A percentile compares a stretch with the other conserved stretches of the same genome.
phyloP scores from a whole-genome alignment of 2,113 vertebrate genomes.

The Geococcyx californianus region DNA sequence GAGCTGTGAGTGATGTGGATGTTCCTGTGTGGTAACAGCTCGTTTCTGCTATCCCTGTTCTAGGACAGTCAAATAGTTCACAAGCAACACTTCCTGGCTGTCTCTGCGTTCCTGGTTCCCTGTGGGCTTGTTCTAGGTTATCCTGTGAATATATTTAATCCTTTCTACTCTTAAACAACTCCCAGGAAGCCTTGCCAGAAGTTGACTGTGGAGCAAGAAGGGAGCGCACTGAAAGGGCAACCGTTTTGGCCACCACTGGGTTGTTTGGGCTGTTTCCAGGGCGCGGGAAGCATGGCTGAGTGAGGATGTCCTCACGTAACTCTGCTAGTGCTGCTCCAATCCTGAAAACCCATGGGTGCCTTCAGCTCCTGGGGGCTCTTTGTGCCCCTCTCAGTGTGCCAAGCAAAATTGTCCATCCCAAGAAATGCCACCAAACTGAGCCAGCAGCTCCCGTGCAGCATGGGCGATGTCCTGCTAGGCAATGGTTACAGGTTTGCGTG shows the following conservation, averaged over 20 bases:
- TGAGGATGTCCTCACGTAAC: not conserved
- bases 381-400: rapidly evolving
- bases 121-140: not conserved
- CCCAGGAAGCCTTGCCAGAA: not conserved
- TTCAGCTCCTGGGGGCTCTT: not conserved
- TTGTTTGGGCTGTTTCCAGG: not conserved
- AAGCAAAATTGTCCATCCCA: not conserved
- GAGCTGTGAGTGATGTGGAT: not conserved
- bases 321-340: not conserved
- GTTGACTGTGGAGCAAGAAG: not conserved
- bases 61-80: not conserved
- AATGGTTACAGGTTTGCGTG: rapidly evolving
- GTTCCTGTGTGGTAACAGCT: not conserved
- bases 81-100: not conserved
- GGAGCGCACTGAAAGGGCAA: not conserved
- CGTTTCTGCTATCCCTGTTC: not conserved
- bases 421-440: not conserved
- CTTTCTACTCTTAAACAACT: not conserved
- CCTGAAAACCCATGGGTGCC: rapidly evolving
- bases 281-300: not conserved
- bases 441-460: rapidly evolving
- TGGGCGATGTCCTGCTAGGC: rapidly evolving
- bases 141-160: not conserved
- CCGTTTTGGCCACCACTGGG: not conserved
- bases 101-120: not conserved